phyloP scores from a whole-genome alignment of 2,888 invertebrate genomes.

The Athalia rosae region DNA sequence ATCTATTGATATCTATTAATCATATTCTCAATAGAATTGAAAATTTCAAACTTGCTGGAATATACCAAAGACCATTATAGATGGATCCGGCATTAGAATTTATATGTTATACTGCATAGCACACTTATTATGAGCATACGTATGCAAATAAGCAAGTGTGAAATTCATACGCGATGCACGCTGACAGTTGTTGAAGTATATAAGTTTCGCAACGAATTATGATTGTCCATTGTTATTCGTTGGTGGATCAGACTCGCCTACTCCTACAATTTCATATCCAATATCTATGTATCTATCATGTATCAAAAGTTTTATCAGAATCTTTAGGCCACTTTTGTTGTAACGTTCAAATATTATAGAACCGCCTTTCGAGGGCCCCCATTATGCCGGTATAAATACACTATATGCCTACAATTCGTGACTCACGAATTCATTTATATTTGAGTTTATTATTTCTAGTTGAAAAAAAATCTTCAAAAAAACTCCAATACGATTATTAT shows the following conservation, averaged over 20 bases:
- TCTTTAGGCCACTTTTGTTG: background rate
- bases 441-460: background rate
- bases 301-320: background rate
- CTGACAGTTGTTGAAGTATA: slow-evolving; percentile 11
- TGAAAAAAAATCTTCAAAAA: background rate
- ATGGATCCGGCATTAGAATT: no score
- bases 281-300: background rate
- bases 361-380: background rate
- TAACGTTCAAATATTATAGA: background rate
- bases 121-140: background rate
- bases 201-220: slow-evolving; percentile 26
- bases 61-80: no score
- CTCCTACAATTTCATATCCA: slow-evolving; percentile 18
- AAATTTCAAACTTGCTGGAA: slow-evolving; percentile 1
- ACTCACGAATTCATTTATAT: slow-evolving; percentile 4
- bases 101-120: no score
- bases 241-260: slow-evolving; percentile 16
- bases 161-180: background rate
- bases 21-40: slow-evolving; percentile 30
- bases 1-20: slow-evolving; percentile 36
- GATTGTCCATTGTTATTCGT: slow-evolving; percentile 30
- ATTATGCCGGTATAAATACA: no score
- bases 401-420: background rate
- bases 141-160: slow-evolving; percentile 4
- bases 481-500: background rate